phyloP scores from a whole-genome alignment of 1,140 invertebrate genomes.

The Uloborus diversus region DNA sequence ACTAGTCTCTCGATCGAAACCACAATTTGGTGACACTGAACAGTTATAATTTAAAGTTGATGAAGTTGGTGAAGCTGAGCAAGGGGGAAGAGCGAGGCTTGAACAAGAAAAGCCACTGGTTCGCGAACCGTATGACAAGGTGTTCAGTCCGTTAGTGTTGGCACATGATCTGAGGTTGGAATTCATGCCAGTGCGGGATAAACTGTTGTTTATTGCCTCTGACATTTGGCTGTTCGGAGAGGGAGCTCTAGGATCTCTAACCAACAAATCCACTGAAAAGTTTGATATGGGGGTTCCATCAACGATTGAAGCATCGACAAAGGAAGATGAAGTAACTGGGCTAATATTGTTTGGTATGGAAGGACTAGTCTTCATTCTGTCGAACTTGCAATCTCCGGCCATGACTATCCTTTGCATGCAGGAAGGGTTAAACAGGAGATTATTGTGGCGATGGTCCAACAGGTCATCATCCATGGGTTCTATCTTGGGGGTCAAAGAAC shows the following conservation, averaged over 20 bases:
- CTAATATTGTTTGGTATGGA: slow-evolving; percentile 13
- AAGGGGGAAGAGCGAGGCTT: slow-evolving; percentile 11
- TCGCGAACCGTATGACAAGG: slow-evolving; percentile 18
- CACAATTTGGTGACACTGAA: slow-evolving; percentile 32
- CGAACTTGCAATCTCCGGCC: slow-evolving; percentile 41
- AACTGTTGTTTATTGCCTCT: slow-evolving; percentile 19
- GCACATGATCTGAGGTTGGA: slow-evolving; percentile 19
- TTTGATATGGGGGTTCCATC: slow-evolving; percentile 29
- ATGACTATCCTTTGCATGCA: slow-evolving; percentile 45
- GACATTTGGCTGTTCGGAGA: slow-evolving; percentile 25
- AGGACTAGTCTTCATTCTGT: slow-evolving; percentile 40
- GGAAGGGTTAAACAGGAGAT: slow-evolving; percentile 29
- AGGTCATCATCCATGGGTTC: slow-evolving; percentile 49
- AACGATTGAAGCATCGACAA: not conserved
- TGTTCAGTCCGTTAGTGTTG: slow-evolving; percentile 27
- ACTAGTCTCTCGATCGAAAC: slow-evolving; percentile 12
- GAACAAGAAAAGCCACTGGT: slow-evolving; percentile 17
- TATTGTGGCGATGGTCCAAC: slow-evolving; percentile 27
- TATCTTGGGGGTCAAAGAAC: slow-evolving; percentile 36
- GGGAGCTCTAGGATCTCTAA: slow-evolving; percentile 34
- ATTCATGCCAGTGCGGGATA: slow-evolving; percentile 8
- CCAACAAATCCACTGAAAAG: slow-evolving; percentile 46
- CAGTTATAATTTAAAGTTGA: slow-evolving; percentile 31
- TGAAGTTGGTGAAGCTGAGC: slow-evolving; percentile 34
- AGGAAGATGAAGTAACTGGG: slow-evolving; percentile 4